A percentile compares a stretch with the other conserved stretches of the same genome.
Evolutionary conservation across 1,140 invertebrate species (phyloP).

Genomic region (Ceratina japonica): DNA sequence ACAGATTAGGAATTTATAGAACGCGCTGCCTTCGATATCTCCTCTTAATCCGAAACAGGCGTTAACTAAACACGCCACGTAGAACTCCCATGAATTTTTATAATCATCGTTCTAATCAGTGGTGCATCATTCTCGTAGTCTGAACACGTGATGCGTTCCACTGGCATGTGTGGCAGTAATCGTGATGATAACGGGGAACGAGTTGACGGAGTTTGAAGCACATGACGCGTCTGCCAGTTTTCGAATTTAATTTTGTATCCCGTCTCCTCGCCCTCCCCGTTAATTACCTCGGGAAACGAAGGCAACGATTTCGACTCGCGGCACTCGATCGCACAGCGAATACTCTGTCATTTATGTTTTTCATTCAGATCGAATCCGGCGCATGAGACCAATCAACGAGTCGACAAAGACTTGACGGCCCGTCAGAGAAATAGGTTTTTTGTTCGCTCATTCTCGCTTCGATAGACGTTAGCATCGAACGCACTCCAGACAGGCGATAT

Average conservation of each 20-base stretch:
- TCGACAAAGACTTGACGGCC: not conserved
- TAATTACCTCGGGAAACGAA: not conserved
- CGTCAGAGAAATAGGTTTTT: conserved; percentile 36
- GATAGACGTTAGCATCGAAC: conserved; percentile 14
- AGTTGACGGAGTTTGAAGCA: conserved; percentile 26
- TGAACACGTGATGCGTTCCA: not conserved
- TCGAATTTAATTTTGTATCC: not conserved
- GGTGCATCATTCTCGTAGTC: no score
- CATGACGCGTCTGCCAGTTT: conserved; percentile 9
- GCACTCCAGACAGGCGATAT: conserved; percentile 29
- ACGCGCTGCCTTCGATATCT: not conserved
- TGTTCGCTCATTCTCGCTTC: not conserved
- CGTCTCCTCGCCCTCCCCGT: not conserved
- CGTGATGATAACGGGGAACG: conserved; percentile 10
- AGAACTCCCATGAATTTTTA: no score
- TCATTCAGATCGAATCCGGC: not conserved
- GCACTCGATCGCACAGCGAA: no score
- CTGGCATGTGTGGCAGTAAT: not conserved
- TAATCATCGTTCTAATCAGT: no score
- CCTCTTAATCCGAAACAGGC: not conserved
- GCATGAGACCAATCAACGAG: not conserved
- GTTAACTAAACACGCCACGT: not conserved
- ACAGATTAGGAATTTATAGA: not conserved
- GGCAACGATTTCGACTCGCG: no score
- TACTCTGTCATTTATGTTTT: not conserved